phyloP scores from a whole-genome alignment of 2,888 invertebrate genomes.

The Agonopterix heracliana region DNA sequence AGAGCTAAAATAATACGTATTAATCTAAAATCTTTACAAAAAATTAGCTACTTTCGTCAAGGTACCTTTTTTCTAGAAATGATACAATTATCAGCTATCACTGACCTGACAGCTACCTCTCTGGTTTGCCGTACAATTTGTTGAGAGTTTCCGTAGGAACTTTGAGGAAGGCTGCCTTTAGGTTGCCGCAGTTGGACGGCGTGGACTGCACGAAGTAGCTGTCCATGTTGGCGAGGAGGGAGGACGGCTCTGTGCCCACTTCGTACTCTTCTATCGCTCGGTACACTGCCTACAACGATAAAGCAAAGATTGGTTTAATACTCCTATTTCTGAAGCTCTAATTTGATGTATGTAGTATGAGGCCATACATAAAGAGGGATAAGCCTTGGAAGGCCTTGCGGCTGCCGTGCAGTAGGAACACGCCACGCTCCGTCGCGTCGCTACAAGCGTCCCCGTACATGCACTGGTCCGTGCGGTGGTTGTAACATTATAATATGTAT shows the following conservation, averaged over 20 bases:
- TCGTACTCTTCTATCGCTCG: constrained; percentile 72
- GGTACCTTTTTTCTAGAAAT: too few species aligned
- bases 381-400: constrained; percentile 92
- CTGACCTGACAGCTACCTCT: constrained; percentile 25
- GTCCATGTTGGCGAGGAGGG: constrained; percentile 75
- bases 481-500: too few species aligned
- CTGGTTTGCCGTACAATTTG: constrained; percentile 26
- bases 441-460: constrained; percentile 95
- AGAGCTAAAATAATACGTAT: too few species aligned
- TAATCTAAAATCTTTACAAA: too few species aligned
- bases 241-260: constrained; percentile 79
- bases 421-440: constrained; percentile 80
- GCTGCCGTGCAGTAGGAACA: constrained; percentile 93
- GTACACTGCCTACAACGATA: constrained; percentile 54
- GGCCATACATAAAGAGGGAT: too few species aligned
- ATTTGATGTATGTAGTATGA: too few species aligned
- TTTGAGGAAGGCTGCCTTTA: constrained; percentile 52
- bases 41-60: too few species aligned
- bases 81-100: too few species aligned
- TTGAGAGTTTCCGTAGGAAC: constrained; percentile 41
- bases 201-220: constrained; percentile 44
- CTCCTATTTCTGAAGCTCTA: too few species aligned
- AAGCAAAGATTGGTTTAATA: neutral
- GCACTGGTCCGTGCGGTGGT: constrained; percentile 96
- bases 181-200: constrained; percentile 52